Evolutionary conservation across 2,797 vertebrate genomes (phyloP), one percentile per base, ranked within the genome.

Genomic region (Echiichthys vipera): DNA sequence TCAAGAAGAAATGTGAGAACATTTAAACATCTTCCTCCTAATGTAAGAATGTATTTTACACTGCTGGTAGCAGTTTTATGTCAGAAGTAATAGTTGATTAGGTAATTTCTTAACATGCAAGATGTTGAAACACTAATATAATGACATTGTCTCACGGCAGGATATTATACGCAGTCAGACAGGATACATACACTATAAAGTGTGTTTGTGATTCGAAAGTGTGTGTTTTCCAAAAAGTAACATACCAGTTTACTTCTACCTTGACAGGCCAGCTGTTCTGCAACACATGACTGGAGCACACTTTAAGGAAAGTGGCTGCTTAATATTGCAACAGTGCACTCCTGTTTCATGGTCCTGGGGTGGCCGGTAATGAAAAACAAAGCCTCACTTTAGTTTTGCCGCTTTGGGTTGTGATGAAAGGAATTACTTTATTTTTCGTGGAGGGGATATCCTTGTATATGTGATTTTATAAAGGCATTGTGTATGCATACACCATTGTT

Each of bases 291-390:
- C 61, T 81, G 27, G 51, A 87, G 74, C 70, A 43, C 81, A 80
- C 49, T 83, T 83, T 77, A 71, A 70, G 75, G 47, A 77, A 86
- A 85, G 74, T 66, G 77, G 62, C 66, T 82, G 75, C 69, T 90
- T 85, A 85, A 84, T 88, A 86, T 82, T 88, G 76, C 86, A 88
- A 72, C 65, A 51, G 72, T 20, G 65, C 43, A 6, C 56, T 25
- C 20, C 50, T 74, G 81, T 75, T 84, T 84, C 62, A 67, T 79
- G 71, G 79, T 85, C 22, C 50, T 4, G 25, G 22, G 22, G 50
- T 8, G 40, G 46, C 22, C 12, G 18, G 61, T 88, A 88, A 89
- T 88, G 80, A 82, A 86, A 90, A 86, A 79, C 84, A 89, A 84
- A 78, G 80, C 76, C 24, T 74, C 13, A 3, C 54, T 79, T 36